Evolutionary conservation across 2,888 invertebrate species (phyloP).

Genomic region (Cantharis rufa): DNA sequence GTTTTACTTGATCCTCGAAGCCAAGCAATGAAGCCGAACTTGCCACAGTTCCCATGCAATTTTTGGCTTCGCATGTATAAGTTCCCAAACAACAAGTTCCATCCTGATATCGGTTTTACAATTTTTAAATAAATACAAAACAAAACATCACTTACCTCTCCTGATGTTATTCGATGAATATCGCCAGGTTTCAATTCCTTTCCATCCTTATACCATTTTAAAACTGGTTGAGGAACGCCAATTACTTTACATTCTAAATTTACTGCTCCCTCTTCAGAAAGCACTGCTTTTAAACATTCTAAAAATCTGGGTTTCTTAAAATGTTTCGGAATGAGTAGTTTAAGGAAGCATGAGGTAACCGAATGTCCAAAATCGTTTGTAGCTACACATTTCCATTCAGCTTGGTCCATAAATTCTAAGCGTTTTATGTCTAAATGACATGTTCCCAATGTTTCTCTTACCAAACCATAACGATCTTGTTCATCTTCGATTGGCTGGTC

Average conservation of each 20-base stretch:
- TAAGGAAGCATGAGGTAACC: constrained; percentile 83
- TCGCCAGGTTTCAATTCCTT: constrained; percentile 88
- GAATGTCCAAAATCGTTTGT: constrained; percentile 89
- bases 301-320: constrained; percentile 87
- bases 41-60: constrained; percentile 88
- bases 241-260: constrained; percentile 92
- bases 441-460: constrained; percentile 70
- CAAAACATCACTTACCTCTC: constrained; percentile 59
- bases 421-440: constrained; percentile 74
- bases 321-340: constrained; percentile 83
- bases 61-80: constrained; percentile 87
- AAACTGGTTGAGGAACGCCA: constrained; percentile 85
- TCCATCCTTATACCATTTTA: constrained; percentile 93
- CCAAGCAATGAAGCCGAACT: constrained; percentile 87
- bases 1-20: constrained; percentile 74
- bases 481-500: constrained; percentile 75
- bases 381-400: constrained; percentile 91
- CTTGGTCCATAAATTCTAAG: constrained; percentile 83
- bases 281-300: constrained; percentile 80
- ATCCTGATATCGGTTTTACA: constrained; percentile 56
- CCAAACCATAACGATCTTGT: constrained; percentile 68
- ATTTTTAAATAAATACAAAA: not conserved
- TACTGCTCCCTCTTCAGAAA: constrained; percentile 87
- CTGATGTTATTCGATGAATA: constrained; percentile 87
- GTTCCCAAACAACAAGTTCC: constrained; percentile 89